phyloP scores from a whole-genome alignment of 2,113 vertebrate genomes.

The Callocephalon fimbriatum region DNA sequence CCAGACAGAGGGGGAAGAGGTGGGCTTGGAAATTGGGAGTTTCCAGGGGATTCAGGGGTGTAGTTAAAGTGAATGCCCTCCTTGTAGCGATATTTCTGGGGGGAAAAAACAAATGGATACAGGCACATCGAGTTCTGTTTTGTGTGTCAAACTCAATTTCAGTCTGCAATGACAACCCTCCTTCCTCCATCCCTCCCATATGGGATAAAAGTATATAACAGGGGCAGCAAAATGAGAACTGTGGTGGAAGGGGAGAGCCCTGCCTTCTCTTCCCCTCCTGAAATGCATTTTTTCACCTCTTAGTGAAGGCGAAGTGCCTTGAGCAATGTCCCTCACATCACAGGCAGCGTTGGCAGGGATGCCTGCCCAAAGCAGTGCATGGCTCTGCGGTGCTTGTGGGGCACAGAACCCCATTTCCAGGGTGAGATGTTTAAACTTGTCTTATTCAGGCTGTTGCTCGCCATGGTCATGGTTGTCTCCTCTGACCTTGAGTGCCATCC shows the following conservation, averaged over 20 bases:
- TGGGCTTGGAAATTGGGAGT: not conserved
- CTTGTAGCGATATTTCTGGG: not conserved
- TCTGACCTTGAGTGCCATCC: not conserved
- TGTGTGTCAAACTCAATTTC: not conserved
- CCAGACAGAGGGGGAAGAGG: not conserved
- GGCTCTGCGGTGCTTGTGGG: fast-evolving
- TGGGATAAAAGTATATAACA: not conserved
- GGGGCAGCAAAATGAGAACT: not conserved
- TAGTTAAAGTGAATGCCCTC: not conserved
- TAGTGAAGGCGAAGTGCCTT: not conserved
- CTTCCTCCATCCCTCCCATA: fast-evolving
- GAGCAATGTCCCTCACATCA: not conserved
- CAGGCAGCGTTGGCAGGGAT: fast-evolving
- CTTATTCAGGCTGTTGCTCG: not conserved
- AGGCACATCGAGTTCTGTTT: not conserved
- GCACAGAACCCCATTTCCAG: not conserved
- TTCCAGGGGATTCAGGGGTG: not conserved
- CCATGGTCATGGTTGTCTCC: fast-evolving
- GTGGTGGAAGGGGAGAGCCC: not conserved
- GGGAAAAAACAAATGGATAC: not conserved
- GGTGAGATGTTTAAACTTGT: not conserved
- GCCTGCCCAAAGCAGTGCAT: fast-evolving
- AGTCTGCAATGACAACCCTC: not conserved
- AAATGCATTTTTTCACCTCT: not conserved
- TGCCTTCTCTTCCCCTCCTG: not conserved